Base-by-base conservation (phyloP, 2,888 invertebrate genomes). In the Apocheima hispidaria region DNA sequence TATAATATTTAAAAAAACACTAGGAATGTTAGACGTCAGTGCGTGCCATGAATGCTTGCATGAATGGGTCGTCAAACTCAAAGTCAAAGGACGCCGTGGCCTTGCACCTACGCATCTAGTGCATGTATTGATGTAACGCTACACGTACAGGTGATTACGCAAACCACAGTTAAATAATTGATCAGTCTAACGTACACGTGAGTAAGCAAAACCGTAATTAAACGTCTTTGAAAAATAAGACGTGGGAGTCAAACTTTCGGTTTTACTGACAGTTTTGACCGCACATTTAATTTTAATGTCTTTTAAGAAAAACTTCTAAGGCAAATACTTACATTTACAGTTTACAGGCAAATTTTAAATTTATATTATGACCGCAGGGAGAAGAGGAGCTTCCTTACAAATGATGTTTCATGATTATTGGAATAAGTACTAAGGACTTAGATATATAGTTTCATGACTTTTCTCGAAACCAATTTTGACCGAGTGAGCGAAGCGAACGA, bases 21-120 rank as follows among this genome's bases (percentile, higher is more conserved):
- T 30, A 10, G 10, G 10, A 30, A 30, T 10, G 30, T 30, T 9
- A 9, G 10, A 9, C 10, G 7, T 30, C 7, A 30, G 9, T 23
- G 4, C 23, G 3, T 5, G 3, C 12, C 14, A 12, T 21, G 21
- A 20, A 14, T 20, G 10, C 18, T 23, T 36, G 26, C 33, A 36
- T 51, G 51, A 58, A 51, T 58, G 38, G 36, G 20, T 44, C 28
- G 51, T n/a, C 35, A 30, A 43, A 50, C 36, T 26, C 28, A 26
- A 26, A 20, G 40, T 26, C 28, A 26, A 26, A 20, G 40, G 51
- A 35, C 28, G 23, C 33, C 7, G 23, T 26, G 52, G 38, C 59
- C 59, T 53, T 53, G 54, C 54, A 16, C 50, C 55, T 55, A 55
- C 58, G 63, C 51, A 52, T 58, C 35, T 54, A 54, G 51, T 51